These are phyloP conservation scores for Wasmannia auropunctata DNA, from an alignment of 1,140 invertebrate genomes.

Conservation along the genomic window DNA sequence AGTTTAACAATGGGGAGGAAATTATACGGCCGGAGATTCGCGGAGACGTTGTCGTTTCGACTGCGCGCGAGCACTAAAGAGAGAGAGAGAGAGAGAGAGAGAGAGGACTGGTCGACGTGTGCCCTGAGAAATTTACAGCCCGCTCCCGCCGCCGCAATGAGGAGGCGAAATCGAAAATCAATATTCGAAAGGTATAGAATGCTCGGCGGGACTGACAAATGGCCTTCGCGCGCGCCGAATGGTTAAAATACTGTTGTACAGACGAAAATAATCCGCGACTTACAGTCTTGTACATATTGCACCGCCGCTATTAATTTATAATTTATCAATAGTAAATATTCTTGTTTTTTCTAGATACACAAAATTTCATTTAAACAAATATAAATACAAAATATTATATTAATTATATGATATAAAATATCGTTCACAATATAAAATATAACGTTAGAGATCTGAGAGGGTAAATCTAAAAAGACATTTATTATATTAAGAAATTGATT, in stretches of 20 bases:
- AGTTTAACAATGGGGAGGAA: conserved; percentile 57
- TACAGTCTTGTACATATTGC: neutral
- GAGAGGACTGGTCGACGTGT: conserved; percentile 28
- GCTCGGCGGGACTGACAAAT: conserved; percentile 50
- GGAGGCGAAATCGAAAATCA: conserved; percentile 57
- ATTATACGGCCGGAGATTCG: conserved; percentile 58
- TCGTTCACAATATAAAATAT: neutral
- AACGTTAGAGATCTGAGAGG: neutral
- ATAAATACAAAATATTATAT: too few species aligned
- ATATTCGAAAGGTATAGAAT: conserved; percentile 60
- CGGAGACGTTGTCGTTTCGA: conserved; percentile 48
- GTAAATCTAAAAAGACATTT: neutral
- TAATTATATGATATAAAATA: too few species aligned
- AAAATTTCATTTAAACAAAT: neutral
- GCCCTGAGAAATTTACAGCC: conserved; percentile 53
- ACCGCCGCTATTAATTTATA: neutral
- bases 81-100: neutral
- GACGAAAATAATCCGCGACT: conserved; percentile 20
- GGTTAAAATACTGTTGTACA: conserved; percentile 49
- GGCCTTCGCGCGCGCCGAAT: conserved; percentile 49
- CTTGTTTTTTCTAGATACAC: neutral
- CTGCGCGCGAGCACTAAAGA: neutral
- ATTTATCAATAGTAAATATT: neutral
- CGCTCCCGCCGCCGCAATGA: conserved; percentile 33
- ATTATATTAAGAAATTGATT: too few species aligned